Conservation (phyloP, 2,797 vertebrate genomes). For the Agapornis canus region DNA sequence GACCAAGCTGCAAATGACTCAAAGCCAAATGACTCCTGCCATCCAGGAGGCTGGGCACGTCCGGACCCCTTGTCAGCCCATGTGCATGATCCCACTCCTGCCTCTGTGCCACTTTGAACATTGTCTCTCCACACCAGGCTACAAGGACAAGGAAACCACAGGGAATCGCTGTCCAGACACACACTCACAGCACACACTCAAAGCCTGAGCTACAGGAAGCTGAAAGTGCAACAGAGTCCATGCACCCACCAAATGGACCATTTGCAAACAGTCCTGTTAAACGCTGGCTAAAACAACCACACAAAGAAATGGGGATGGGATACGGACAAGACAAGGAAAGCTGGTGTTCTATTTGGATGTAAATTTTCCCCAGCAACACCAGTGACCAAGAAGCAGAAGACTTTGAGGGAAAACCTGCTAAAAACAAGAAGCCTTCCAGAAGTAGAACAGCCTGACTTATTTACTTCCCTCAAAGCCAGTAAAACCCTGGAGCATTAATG, state of each 20-base stretch:
- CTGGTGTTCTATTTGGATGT: neutral
- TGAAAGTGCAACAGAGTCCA: rapidly evolving
- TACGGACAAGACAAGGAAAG: neutral
- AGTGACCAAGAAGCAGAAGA: neutral
- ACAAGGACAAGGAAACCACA: neutral
- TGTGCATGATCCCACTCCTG: neutral
- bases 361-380: neutral
- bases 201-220: neutral
- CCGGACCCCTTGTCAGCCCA: neutral
- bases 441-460: neutral
- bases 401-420: neutral
- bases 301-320: neutral
- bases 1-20: neutral
- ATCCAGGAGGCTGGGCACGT: neutral
- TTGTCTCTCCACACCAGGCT: neutral
- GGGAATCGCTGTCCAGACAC: rapidly evolving
- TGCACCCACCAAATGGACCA: neutral
- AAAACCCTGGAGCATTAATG: neutral
- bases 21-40: neutral
- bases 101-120: neutral
- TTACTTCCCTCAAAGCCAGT: neutral
- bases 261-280: neutral
- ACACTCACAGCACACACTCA: neutral
- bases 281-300: neutral
- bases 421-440: neutral